Conservation (phyloP, 2,888 invertebrate species). For the Nemurella pictetii region DNA sequence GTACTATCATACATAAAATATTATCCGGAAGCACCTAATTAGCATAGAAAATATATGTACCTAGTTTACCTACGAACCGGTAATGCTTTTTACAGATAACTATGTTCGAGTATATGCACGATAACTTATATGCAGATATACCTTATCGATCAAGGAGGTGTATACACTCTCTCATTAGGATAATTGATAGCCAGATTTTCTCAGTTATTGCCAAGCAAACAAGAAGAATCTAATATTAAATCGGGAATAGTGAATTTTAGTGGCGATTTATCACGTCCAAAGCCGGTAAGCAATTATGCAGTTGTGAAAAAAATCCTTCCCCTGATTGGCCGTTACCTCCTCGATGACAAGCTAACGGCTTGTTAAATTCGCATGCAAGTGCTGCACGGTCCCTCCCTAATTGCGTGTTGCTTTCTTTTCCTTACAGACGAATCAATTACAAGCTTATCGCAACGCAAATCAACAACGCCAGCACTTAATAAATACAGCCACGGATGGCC, state of each 20-base stretch:
- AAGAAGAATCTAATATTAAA: neutral
- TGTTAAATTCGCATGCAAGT: neutral
- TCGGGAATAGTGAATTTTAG: neutral
- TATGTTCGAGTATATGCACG: no score
- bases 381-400: neutral
- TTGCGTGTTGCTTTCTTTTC: no score
- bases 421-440: no score
- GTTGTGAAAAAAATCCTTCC: neutral
- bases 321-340: neutral
- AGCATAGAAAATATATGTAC: neutral
- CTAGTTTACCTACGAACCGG: neutral
- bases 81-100: neutral
- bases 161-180: neutral
- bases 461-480: no score
- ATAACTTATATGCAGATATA: no score
- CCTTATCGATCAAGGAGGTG: neutral
- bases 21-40: neutral
- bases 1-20: neutral
- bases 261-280: neutral
- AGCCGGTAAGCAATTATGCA: neutral
- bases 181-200: neutral
- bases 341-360: neutral
- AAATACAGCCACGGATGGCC: no score
- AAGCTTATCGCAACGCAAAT: no score
- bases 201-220: neutral